Evolutionary conservation across 1,140 invertebrate genomes (phyloP).

Genomic region (Caenorhabditis inopinata): DNA sequence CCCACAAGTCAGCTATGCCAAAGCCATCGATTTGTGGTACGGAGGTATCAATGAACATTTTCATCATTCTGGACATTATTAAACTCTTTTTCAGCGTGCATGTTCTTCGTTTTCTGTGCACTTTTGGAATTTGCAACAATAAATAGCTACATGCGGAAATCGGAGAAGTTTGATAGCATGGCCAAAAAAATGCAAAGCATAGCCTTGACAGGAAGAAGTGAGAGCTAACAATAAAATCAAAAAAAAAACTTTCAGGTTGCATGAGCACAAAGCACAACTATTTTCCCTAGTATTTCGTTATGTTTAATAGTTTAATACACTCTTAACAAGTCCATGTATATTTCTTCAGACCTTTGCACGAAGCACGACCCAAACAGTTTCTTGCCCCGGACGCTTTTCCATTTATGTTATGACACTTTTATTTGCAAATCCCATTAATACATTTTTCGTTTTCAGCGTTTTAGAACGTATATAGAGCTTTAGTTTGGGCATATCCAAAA

Average conservation of each 20-base stretch:
- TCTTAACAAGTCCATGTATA: neutral
- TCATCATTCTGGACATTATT: neutral
- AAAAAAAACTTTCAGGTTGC: slow-evolving; percentile 4
- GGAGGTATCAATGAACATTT: slow-evolving; percentile 42
- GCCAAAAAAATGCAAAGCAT: slow-evolving; percentile 47
- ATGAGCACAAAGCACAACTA: no score
- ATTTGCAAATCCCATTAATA: no score
- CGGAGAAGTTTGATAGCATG: slow-evolving; percentile 62
- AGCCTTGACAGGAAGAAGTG: slow-evolving; percentile 15
- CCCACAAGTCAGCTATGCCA: slow-evolving; percentile 50
- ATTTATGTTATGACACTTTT: neutral
- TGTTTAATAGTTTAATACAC: slow-evolving; percentile 23
- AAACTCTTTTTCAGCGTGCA: slow-evolving; percentile 53
- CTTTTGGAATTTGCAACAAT: slow-evolving; percentile 62
- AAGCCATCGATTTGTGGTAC: slow-evolving; percentile 52
- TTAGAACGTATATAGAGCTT: no score
- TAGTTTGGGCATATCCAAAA: neutral
- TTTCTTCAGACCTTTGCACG: slow-evolving; percentile 20
- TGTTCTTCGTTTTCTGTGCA: slow-evolving; percentile 62
- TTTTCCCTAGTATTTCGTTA: no score
- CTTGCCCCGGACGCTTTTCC: no score
- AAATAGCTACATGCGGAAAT: slow-evolving; percentile 62
- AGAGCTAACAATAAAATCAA: neutral
- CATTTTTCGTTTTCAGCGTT: neutral
- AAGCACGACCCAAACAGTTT: slow-evolving; percentile 31